phyloP scores from a whole-genome alignment of 2,797 vertebrate genomes.

The Coracias cyanogaster region DNA sequence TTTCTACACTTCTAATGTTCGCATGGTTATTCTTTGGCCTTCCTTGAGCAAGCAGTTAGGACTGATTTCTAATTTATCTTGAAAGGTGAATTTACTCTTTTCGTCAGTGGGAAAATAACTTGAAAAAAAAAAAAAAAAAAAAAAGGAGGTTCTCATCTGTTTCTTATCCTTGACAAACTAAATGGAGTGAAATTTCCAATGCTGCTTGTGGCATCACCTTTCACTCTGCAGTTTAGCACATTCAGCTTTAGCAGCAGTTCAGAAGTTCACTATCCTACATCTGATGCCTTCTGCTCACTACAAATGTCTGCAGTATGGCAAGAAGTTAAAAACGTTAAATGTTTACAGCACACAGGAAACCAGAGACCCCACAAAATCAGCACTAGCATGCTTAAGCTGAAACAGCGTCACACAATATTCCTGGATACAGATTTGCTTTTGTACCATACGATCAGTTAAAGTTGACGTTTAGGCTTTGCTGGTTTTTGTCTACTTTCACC shows the following conservation, averaged over 20 bases:
- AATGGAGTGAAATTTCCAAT: constrained; percentile 6
- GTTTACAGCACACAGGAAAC: not conserved
- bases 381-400: not conserved
- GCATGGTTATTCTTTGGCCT: not conserved
- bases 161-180: not conserved
- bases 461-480: not conserved
- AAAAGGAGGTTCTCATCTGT: not conserved
- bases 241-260: constrained; percentile 46
- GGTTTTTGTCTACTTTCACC: not conserved
- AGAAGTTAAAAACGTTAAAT: not conserved
- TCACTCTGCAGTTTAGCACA: constrained; percentile 4
- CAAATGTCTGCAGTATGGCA: not conserved
- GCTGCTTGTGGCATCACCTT: constrained; percentile 29
- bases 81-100: not conserved
- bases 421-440: not conserved
- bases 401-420: not conserved
- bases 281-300: not conserved
- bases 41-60: not conserved
- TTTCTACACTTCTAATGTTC: not conserved
- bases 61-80: not conserved
- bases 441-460: not conserved
- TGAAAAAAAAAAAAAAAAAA: no score
- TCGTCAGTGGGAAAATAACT: not conserved
- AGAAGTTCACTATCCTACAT: constrained; percentile 22
- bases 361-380: not conserved